A percentile compares a stretch with the other conserved stretches of the same genome.
phyloP scores from a whole-genome alignment of 2,113 vertebrate species.

The Petrocephalus microphthalmus region DNA sequence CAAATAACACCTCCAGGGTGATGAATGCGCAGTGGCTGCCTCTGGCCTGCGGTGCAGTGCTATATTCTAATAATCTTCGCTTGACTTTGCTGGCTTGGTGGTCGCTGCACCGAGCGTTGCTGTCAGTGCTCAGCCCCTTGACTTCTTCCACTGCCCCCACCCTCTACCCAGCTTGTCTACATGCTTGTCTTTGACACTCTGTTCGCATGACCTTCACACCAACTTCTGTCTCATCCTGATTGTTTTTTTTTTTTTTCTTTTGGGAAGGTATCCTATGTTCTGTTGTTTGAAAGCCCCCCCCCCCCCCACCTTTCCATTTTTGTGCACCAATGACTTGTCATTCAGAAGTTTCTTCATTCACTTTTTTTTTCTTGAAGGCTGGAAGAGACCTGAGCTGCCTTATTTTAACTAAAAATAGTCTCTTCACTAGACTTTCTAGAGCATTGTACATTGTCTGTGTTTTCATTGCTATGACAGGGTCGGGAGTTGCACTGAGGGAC shows the following conservation, averaged over 20 bases:
- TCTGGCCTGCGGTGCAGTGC: not conserved
- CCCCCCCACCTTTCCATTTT: not conserved
- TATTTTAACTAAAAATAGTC: conserved; percentile 8
- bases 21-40: not conserved
- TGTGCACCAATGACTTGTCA: not conserved
- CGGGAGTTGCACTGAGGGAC: not conserved
- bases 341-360: not conserved
- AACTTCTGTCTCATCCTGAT: not conserved
- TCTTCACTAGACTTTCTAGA: not conserved
- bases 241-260: not conserved
- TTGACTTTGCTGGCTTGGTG: not conserved
- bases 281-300: not conserved
- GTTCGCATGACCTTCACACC: conserved; percentile 7
- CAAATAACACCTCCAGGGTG: not conserved
- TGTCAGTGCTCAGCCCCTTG: not conserved
- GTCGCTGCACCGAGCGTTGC: not conserved
- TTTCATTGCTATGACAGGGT: not conserved
- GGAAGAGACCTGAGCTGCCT: not conserved
- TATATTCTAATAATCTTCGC: not conserved
- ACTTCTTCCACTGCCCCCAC: not conserved
- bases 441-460: not conserved
- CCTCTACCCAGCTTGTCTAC: not conserved
- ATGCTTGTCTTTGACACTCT: not conserved
- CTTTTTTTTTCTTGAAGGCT: not conserved
- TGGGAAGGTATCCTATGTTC: not conserved